phyloP scores from a whole-genome alignment of 2,888 invertebrate species.

The Molanna angustata region DNA sequence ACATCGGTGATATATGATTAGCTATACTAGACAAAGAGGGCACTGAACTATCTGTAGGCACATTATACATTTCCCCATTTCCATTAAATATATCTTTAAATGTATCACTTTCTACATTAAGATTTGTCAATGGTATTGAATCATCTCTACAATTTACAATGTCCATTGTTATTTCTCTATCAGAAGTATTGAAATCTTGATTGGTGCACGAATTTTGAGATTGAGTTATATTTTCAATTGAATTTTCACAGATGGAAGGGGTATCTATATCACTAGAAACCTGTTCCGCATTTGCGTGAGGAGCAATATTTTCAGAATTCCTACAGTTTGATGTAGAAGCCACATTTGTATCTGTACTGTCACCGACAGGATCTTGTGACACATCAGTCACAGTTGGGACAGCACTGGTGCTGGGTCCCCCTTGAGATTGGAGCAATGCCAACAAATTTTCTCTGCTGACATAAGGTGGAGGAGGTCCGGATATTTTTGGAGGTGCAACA shows the following conservation, averaged over 20 bases:
- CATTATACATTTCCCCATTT: not conserved
- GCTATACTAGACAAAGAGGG: not conserved
- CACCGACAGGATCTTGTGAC: not conserved
- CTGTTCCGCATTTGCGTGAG: not conserved
- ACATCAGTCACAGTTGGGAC: not conserved
- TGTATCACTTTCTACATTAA: slow-evolving; percentile 7
- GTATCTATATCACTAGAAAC: not conserved
- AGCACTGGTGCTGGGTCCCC: not conserved
- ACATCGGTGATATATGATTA: not conserved
- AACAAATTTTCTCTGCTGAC: slow-evolving; percentile 36
- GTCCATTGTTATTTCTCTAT: slow-evolving; percentile 5
- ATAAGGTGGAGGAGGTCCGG: slow-evolving; percentile 49
- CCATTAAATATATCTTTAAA: slow-evolving; percentile 3
- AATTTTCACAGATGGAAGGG: not conserved
- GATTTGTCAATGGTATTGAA: slow-evolving; percentile 8
- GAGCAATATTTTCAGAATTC: not conserved
- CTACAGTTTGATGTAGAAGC: not conserved
- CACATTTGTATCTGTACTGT: not conserved
- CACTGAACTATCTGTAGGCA: not conserved
- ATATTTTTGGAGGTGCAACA: slow-evolving; percentile 40
- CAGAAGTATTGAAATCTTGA: not conserved
- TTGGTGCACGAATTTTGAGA: not conserved
- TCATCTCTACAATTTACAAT: slow-evolving; percentile 10
- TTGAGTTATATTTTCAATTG: not conserved
- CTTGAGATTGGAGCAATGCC: slow-evolving; percentile 2